Evolutionary conservation across 2,113 vertebrate species (phyloP).

Genomic region (Orthonyx spaldingii): DNA sequence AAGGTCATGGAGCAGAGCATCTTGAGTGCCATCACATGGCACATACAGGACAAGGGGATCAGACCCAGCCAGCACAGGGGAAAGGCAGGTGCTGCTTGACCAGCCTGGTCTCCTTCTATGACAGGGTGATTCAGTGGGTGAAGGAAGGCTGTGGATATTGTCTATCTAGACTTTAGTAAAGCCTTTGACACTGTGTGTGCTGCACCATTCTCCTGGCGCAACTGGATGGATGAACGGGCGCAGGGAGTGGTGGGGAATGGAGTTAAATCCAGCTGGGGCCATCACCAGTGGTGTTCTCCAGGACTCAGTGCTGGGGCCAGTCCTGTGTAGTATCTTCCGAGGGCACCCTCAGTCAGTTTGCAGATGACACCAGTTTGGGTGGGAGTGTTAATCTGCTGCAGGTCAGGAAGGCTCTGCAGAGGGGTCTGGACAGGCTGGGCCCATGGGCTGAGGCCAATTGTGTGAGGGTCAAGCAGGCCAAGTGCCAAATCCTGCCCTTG

Average conservation of each 20-base stretch:
- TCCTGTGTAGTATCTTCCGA: not conserved
- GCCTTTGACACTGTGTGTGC: not conserved
- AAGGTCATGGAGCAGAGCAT: not conserved
- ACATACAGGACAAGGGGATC: not conserved
- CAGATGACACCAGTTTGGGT: not conserved
- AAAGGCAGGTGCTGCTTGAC: not conserved
- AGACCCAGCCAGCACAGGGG: not conserved
- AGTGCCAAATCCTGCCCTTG: accelerated
- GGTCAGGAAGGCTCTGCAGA: not conserved
- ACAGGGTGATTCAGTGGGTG: not conserved
- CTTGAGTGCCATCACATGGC: not conserved
- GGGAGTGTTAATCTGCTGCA: not conserved
- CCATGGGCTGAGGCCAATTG: accelerated
- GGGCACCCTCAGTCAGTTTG: not conserved
- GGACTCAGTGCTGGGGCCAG: not conserved
- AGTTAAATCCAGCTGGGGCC: not conserved
- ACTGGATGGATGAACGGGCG: accelerated
- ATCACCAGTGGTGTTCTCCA: not conserved
- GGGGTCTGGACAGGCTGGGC: not conserved
- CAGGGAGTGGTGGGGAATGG: not conserved
- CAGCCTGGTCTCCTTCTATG: not conserved
- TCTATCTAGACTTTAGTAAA: not conserved
- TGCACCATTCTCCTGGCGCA: not conserved
- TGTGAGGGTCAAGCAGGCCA: not conserved
- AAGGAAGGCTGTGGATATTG: not conserved